phyloP scores from a whole-genome alignment of 2,113 vertebrate species.

The Rhineura floridana region DNA sequence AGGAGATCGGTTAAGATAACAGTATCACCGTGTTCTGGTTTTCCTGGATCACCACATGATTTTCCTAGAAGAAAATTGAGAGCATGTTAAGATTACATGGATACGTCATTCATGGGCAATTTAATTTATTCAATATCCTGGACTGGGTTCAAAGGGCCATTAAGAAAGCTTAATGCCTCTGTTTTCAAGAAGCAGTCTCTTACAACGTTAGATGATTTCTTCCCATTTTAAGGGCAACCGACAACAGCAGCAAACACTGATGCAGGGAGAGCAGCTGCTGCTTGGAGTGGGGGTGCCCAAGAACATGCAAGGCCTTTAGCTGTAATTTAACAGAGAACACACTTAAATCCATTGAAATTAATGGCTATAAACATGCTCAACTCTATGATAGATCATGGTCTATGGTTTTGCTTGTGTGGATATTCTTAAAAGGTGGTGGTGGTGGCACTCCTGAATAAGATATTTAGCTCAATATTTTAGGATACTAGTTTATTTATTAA shows the following conservation, averaged over 20 bases:
- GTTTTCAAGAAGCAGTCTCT: background rate
- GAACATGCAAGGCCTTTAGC: background rate
- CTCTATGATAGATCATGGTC: too few relatives aligned
- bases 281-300: background rate
- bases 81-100: rapidly evolving
- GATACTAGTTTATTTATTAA: background rate
- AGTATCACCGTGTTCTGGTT: conserved; percentile 37
- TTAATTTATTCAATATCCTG: background rate
- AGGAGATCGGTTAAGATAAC: background rate
- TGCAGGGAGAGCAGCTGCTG: too few relatives aligned
- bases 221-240: too few relatives aligned
- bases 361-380: background rate
- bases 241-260: too few relatives aligned
- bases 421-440: background rate
- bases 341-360: background rate
- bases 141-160: background rate
- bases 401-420: background rate
- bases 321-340: background rate
- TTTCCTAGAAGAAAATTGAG: conserved; percentile 50
- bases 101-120: background rate
- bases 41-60: conserved; percentile 56
- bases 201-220: background rate
- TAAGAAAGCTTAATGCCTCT: background rate
- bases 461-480: background rate
- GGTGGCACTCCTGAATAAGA: background rate